Evolutionary conservation across 1,140 invertebrate species (phyloP).

Genomic region (Galleria mellonella): DNA sequence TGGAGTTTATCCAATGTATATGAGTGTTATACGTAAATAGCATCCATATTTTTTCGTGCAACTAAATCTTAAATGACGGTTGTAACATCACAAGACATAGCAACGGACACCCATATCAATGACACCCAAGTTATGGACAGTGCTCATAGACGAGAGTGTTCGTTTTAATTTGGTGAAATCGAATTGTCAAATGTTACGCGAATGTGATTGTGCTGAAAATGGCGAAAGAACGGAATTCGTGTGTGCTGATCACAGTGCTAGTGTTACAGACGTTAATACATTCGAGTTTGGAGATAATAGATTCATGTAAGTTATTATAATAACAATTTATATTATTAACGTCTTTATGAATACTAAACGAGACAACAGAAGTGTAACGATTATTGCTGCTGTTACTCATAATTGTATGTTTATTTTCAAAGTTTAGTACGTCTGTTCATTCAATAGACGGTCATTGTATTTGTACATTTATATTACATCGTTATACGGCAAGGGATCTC

Average conservation of each 20-base stretch:
- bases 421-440: too few species aligned
- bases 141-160: too few species aligned
- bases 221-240: slow-evolving; percentile 32
- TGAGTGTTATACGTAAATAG: slow-evolving; percentile 35
- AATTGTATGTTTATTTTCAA: too few species aligned
- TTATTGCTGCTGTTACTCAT: too few species aligned
- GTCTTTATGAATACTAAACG: too few species aligned
- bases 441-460: too few species aligned
- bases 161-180: neutral
- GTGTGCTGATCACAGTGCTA: slow-evolving; percentile 30
- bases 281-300: slow-evolving; percentile 49
- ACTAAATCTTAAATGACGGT: slow-evolving; percentile 8
- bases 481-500: too few species aligned
- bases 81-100: neutral
- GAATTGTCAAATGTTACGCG: neutral
- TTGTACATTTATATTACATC: too few species aligned
- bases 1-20: slow-evolving; percentile 43
- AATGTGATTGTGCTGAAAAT: slow-evolving; percentile 15
- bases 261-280: slow-evolving; percentile 35
- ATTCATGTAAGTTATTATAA: slow-evolving; percentile 40
- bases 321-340: too few species aligned
- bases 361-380: too few species aligned
- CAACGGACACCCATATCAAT: slow-evolving; percentile 23
- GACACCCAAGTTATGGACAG: too few species aligned
- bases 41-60: slow-evolving; percentile 31